phyloP scores from a whole-genome alignment of 2,797 vertebrate genomes.

The Tapirus indicus region DNA sequence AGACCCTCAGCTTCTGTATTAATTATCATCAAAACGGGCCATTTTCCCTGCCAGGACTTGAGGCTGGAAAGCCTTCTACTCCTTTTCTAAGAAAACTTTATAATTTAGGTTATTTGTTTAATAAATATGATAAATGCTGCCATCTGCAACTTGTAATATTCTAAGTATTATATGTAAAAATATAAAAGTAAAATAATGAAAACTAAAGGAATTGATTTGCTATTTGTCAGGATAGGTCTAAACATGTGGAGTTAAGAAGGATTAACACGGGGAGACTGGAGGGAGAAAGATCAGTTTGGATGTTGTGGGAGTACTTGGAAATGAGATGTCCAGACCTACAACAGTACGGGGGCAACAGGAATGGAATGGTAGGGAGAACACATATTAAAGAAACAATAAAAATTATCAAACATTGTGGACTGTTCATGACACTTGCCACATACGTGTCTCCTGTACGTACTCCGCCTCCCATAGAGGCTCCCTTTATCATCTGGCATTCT shows the following conservation, averaged over 20 bases:
- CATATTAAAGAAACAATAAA: not conserved
- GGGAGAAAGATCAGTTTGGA: not conserved
- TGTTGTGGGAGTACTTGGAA: not conserved
- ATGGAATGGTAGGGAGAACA: not conserved
- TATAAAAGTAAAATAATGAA: not conserved
- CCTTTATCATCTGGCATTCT: accelerated
- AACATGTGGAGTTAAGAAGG: not conserved
- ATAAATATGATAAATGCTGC: not conserved
- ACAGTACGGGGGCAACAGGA: not conserved
- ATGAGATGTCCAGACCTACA: not conserved
- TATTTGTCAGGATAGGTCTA: not conserved
- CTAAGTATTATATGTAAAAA: not conserved
- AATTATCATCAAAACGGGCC: not conserved
- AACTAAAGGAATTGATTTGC: not conserved
- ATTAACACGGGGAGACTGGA: not conserved
- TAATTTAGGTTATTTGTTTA: not conserved
- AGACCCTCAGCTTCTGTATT: not conserved
- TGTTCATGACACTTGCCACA: not conserved
- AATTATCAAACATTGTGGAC: no score
- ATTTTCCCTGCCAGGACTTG: not conserved
- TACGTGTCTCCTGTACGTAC: accelerated
- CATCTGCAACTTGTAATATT: not conserved
- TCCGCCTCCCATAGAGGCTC: not conserved
- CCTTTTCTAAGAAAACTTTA: not conserved
- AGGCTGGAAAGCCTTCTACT: not conserved